A percentile compares a stretch with the other conserved stretches of the same genome.
phyloP scores from a whole-genome alignment of 2,797 vertebrate genomes.

The Pitangus sulphuratus region DNA sequence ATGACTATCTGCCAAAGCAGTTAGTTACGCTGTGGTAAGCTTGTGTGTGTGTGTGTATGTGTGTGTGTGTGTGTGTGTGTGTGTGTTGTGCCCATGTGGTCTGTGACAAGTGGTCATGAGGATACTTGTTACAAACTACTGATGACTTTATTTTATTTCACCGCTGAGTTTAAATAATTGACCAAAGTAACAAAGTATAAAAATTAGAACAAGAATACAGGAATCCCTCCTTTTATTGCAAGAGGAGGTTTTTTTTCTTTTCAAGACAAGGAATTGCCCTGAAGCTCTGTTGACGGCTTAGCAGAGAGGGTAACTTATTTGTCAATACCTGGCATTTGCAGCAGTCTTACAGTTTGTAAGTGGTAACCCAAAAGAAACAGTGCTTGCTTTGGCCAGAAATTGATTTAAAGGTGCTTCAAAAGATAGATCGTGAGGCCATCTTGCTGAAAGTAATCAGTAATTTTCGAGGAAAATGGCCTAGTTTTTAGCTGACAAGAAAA shows the following conservation, averaged over 20 bases:
- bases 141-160: neutral
- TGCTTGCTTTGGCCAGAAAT: neutral
- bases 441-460: neutral
- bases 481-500: neutral
- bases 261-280: neutral
- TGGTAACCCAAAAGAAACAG: neutral
- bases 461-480: neutral
- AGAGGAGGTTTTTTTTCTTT: neutral
- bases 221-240: neutral
- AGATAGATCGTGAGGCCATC: neutral
- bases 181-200: neutral
- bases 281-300: neutral
- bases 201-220: neutral
- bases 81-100: neutral
- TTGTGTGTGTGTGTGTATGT: neutral
- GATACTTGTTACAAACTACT: neutral
- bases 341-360: neutral
- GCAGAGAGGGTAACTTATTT: neutral
- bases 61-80: neutral
- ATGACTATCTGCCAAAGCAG: neutral
- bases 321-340: neutral
- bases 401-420: neutral
- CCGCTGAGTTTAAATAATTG: neutral
- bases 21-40: neutral
- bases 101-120: neutral